Evolutionary conservation across 2,797 vertebrate species (phyloP).

Genomic region (Vespertilio murinus): DNA sequence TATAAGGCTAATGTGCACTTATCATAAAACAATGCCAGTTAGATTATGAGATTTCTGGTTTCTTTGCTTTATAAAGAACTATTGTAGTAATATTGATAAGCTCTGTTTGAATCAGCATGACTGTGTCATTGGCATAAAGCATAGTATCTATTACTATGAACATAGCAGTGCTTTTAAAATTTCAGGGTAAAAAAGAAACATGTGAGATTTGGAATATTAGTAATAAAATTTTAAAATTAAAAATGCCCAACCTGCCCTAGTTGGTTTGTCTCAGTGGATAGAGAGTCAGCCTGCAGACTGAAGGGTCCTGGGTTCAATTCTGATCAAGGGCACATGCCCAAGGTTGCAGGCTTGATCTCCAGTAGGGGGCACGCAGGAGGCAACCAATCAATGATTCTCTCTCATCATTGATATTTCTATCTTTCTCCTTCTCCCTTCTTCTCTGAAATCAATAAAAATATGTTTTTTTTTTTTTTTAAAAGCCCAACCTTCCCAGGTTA

Average conservation of each 20-base stretch:
- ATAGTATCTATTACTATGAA: background rate
- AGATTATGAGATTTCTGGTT: background rate
- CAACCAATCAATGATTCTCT: no score
- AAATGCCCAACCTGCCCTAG: background rate
- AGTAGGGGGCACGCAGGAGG: no score
- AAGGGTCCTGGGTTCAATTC: no score
- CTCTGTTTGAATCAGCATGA: background rate
- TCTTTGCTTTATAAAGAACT: background rate
- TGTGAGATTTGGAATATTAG: background rate
- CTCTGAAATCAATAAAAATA: no score
- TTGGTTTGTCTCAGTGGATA: no score
- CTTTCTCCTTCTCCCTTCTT: no score
- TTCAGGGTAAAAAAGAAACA: background rate
- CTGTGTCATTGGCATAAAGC: background rate
- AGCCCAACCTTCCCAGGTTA: background rate
- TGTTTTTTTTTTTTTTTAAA: background rate
- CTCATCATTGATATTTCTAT: no score
- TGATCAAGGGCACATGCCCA: no score
- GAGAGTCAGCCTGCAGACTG: no score
- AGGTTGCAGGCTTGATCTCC: no score
- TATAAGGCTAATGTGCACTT: background rate
- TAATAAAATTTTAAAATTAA: slow-evolving; percentile 2
- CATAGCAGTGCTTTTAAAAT: slow-evolving; percentile 17
- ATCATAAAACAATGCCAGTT: background rate
- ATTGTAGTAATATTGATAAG: background rate